Base-by-base conservation (phyloP, 2,888 invertebrate species). In the Lasioglossum malachurum region DNA sequence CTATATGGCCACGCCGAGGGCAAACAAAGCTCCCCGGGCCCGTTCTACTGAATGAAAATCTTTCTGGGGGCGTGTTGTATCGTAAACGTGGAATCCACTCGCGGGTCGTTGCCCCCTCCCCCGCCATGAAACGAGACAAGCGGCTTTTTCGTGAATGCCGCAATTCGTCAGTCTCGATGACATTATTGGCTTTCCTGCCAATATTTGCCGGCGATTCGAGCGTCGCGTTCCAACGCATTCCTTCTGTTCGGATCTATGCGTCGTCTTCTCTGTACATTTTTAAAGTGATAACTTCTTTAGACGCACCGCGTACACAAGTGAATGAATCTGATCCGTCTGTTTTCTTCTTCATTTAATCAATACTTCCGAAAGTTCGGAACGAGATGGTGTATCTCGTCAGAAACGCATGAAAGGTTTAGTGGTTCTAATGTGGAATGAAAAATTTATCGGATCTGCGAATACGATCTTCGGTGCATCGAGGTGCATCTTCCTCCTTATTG, bases 171-270 rank as follows among this genome's bases (percentile, higher is more conserved):
- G 75, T 84, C 67, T 77, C 82, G 79, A 83, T 82, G 83, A 77
- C 86, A 83, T 89, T 89, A 87, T 89, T 87, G 87, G 88, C 82
- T 88, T 84, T 86, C 72, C 87, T 84, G 83, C 82, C 85, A 85
- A 90, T 90, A 88, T 90, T 89, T 90, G 84, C 79, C 31, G 64
- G 73, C 44, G 77, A 76, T 77, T 86, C 82, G 53, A 76, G 69
- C 76, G 0, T 67, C 71, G 53, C 14, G 60, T 27, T 14, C 67
- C n/a, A 12, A 38, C 14, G 12, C 27, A 60, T 72, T 60, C 27
- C 31, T 27, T 53, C 57, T 75, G n/a, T n/a, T 78, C 78, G 67
- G 38, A 14, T 16, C 23, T 38, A 19, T 19, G 38, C 38, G 10
- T 38, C 23, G 35, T 23, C 35, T 38, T 69, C 44, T 12, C 3